These are phyloP conservation scores for Cyanoramphus novaezelandiae DNA, from an alignment of 2,113 vertebrate species.

Conservation along the genomic window DNA sequence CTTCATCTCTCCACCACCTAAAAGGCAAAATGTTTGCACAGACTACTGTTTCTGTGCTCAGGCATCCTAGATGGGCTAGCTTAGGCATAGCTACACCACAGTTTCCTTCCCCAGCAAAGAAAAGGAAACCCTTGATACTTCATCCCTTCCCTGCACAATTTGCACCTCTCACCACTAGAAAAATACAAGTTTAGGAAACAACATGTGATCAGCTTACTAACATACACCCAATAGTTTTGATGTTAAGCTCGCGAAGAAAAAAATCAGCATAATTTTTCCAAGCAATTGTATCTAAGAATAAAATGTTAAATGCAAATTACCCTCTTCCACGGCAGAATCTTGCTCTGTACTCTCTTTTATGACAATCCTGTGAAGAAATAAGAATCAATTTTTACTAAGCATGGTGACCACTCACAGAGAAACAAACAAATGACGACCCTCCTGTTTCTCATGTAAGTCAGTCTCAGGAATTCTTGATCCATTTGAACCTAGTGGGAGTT, in stretches of 20 bases:
- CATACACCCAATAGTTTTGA: neutral
- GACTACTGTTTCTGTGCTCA: neutral
- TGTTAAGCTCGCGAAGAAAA: neutral
- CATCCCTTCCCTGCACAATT: neutral
- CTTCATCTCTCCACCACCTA: neutral
- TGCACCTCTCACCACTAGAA: neutral
- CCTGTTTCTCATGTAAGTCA: neutral
- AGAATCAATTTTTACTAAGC: neutral
- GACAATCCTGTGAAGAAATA: conserved; percentile 63
- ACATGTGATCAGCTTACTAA: neutral
- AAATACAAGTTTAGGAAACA: neutral
- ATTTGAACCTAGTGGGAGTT: neutral
- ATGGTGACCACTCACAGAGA: neutral
- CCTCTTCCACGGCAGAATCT: conserved; percentile 68
- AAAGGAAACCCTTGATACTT: neutral
- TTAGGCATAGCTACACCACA: neutral
- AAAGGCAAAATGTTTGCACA: neutral
- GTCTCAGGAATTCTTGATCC: accelerated
- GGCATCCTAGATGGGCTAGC: neutral
- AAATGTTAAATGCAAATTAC: conserved; percentile 24
- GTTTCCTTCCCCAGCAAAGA: neutral
- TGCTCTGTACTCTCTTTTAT: conserved; percentile 72
- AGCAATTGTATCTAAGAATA: neutral
- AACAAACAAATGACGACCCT: neutral
- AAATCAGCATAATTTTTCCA: neutral